A percentile compares a stretch with the other conserved stretches of the same genome.
phyloP scores from a whole-genome alignment of 2,113 vertebrate species.

The Rhea americana region DNA sequence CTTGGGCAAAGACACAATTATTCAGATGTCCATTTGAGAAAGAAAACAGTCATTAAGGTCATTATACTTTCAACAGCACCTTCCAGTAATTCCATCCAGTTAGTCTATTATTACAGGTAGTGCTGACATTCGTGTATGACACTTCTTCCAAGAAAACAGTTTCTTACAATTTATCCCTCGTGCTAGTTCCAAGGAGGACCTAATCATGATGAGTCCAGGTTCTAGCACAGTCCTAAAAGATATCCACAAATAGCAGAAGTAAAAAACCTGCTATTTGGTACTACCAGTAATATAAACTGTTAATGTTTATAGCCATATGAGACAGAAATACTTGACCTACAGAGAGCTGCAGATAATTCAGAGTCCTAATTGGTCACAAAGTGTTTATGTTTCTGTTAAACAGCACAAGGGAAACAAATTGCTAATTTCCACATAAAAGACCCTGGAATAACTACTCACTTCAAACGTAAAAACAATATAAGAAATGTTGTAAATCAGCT shows the following conservation, averaged over 20 bases:
- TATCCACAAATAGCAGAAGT: neutral
- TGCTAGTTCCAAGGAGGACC: neutral
- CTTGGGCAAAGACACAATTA: constrained; percentile 23
- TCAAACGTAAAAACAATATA: neutral
- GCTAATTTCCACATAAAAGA: neutral
- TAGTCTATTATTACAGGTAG: neutral
- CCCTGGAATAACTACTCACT: neutral
- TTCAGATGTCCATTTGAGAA: neutral
- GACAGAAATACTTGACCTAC: neutral
- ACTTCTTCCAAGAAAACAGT: neutral
- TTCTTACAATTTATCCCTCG: neutral
- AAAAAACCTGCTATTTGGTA: rapidly evolving
- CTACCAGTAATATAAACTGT: neutral
- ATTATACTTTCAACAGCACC: neutral
- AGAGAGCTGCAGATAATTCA: neutral
- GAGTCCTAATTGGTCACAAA: neutral
- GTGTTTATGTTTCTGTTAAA: neutral
- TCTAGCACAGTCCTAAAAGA: neutral
- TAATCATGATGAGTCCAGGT: neutral
- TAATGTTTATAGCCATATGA: rapidly evolving
- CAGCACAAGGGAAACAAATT: neutral
- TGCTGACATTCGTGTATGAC: neutral
- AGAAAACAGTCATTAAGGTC: neutral
- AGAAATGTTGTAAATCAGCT: neutral
- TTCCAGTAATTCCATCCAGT: neutral